Conservation (phyloP, 2,113 vertebrate species). For the Tautogolabrus adspersus region DNA sequence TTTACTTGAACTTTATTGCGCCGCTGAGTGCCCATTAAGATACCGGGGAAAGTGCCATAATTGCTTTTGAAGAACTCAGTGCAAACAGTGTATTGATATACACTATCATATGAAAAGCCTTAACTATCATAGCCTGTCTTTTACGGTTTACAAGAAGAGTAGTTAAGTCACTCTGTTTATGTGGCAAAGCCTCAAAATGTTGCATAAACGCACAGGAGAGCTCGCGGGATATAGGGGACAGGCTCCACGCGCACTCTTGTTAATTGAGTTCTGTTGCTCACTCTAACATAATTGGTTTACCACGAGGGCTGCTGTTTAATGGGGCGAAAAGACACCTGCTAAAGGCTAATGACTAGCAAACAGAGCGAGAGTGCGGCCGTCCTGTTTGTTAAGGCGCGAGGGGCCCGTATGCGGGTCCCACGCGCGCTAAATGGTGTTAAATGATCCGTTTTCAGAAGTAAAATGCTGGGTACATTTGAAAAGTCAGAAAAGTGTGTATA, state of each 20-base stretch:
- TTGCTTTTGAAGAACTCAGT: conserved; percentile 75
- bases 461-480: conserved; percentile 71
- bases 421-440: conserved; percentile 84
- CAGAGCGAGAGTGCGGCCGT: conserved; percentile 74
- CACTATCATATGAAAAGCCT: conserved; percentile 32
- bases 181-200: background rate
- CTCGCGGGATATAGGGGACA: background rate
- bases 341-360: conserved; percentile 89
- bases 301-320: conserved; percentile 93
- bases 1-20: conserved; percentile 83
- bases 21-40: conserved; percentile 83
- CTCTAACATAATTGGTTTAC: conserved; percentile 93
- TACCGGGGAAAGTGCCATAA: conserved; percentile 76
- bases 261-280: conserved; percentile 93
- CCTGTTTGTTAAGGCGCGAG: conserved; percentile 62
- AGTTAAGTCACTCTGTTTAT: background rate
- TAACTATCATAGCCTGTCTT: background rate
- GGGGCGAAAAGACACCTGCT: conserved; percentile 86
- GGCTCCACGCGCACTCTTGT: conserved; percentile 74
- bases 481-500: conserved; percentile 18
- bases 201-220: conserved; percentile 2
- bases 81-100: conserved; percentile 68
- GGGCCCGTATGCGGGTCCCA: conserved; percentile 41
- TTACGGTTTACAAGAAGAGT: conserved; percentile 5
- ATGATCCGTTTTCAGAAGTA: conserved; percentile 82